These are phyloP conservation scores for Plebejus melissa DNA, from an alignment of 2,888 invertebrate species.

Conservation along the genomic window DNA sequence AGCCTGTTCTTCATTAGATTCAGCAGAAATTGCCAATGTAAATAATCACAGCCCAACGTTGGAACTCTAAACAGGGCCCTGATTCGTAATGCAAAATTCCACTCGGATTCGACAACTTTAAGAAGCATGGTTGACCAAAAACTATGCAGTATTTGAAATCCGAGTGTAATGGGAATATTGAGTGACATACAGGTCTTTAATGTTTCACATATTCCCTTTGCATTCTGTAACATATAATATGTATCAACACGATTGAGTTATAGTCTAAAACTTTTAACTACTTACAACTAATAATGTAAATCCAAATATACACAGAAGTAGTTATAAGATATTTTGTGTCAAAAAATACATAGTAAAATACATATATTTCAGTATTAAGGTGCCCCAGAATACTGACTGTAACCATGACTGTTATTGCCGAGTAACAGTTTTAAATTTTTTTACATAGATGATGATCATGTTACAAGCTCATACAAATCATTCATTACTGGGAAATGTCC, in stretches of 20 bases:
- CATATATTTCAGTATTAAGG: neutral
- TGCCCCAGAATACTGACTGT: neutral
- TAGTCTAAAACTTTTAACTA: constrained; percentile 58
- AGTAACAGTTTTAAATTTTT: neutral
- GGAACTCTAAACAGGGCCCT: neutral
- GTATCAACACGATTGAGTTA: constrained; percentile 36
- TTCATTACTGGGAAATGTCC: neutral
- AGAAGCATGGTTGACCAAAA: too few relatives aligned
- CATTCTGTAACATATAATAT: constrained; percentile 9
- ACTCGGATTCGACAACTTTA: neutral
- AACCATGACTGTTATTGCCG: neutral
- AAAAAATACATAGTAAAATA: constrained; percentile 30
- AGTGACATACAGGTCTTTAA: neutral
- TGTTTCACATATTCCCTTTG: neutral
- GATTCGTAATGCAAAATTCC: neutral
- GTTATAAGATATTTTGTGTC: constrained; percentile 40
- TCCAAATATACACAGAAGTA: constrained; percentile 71
- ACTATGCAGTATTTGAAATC: neutral
- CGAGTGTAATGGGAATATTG: neutral
- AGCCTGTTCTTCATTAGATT: constrained; percentile 4
- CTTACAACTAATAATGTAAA: constrained; percentile 64
- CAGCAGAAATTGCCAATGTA: constrained; percentile 6
- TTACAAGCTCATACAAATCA: too few relatives aligned
- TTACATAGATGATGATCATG: too few relatives aligned
- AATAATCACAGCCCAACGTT: constrained; percentile 18